These are phyloP conservation scores for Cordilura impudica DNA, from an alignment of 2,888 invertebrate genomes.

Conservation along the genomic window DNA sequence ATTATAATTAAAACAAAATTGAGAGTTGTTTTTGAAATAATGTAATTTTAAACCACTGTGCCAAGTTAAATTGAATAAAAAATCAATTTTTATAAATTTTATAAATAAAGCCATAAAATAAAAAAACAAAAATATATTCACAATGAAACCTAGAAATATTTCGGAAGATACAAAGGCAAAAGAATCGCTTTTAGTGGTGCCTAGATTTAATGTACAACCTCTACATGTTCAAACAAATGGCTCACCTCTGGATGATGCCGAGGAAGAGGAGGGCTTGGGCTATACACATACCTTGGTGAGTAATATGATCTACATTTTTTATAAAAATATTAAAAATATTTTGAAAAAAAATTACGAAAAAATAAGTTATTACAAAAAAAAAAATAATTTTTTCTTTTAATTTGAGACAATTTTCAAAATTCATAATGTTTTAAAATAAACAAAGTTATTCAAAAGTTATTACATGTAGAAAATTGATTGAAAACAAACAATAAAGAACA, in stretches of 20 bases:
- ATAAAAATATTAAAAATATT: slow-evolving; percentile 25
- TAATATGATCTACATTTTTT: slow-evolving; percentile 23
- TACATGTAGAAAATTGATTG: no score
- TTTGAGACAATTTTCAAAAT: no score
- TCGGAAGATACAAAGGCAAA: slow-evolving; percentile 50
- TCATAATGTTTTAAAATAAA: no score
- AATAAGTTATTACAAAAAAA: not conserved
- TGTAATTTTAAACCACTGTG: not conserved
- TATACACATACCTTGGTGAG: slow-evolving; percentile 75
- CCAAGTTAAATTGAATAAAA: not conserved
- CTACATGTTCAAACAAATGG: slow-evolving; percentile 66
- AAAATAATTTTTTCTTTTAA: not conserved
- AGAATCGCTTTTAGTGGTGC: slow-evolving; percentile 71
- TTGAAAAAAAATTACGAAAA: not conserved
- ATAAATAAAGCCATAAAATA: slow-evolving; percentile 1
- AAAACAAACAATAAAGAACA: no score
- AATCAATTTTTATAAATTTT: not conserved
- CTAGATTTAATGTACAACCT: slow-evolving; percentile 66
- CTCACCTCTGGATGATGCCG: slow-evolving; percentile 21
- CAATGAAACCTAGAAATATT: slow-evolving; percentile 48
- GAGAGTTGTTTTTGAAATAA: not conserved
- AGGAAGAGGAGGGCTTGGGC: slow-evolving; percentile 73
- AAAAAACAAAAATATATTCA: slow-evolving; percentile 11
- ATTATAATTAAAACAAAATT: not conserved
- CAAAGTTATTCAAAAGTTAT: no score